Conservation (phyloP, 2,888 invertebrate genomes). For the Seira ritae region DNA sequence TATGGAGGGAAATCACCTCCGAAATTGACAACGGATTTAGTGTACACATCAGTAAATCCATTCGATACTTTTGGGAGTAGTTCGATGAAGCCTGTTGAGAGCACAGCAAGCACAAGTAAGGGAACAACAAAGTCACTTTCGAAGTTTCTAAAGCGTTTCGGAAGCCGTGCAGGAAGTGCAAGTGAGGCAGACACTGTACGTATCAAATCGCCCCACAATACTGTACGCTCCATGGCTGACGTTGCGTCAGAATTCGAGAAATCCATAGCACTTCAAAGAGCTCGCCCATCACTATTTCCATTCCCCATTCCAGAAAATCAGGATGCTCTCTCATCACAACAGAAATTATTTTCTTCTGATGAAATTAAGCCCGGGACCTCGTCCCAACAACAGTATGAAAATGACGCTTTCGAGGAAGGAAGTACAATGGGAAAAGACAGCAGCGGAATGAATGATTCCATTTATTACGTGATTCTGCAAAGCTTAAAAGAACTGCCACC, state of each 20-base stretch:
- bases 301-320: constrained; percentile 35
- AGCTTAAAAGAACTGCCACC: constrained; percentile 60
- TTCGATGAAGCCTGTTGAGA: background rate
- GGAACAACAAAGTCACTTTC: constrained; percentile 64
- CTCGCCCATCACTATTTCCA: constrained; percentile 56
- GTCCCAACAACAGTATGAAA: constrained; percentile 41
- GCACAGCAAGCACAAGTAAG: constrained; percentile 17
- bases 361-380: constrained; percentile 14
- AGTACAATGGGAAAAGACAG: constrained; percentile 7
- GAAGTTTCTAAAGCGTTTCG: constrained; percentile 58
- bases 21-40: constrained; percentile 59
- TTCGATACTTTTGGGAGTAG: constrained; percentile 40
- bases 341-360: constrained; percentile 5
- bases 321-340: constrained; percentile 13
- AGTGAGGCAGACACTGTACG: constrained; percentile 40
- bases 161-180: constrained; percentile 51
- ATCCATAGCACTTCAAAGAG: constrained; percentile 62
- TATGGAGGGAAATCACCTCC: background rate
- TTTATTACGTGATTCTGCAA: constrained; percentile 69
- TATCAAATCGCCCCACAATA: constrained; percentile 14
- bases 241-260: constrained; percentile 69
- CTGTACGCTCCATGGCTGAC: constrained; percentile 64
- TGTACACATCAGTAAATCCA: constrained; percentile 64
- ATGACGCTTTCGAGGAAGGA: constrained; percentile 43
- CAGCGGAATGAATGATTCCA: constrained; percentile 48